A percentile compares a stretch with the other conserved stretches of the same genome.
Conservation (phyloP, 2,797 vertebrate species). For the Liparis tanakae region DNA sequence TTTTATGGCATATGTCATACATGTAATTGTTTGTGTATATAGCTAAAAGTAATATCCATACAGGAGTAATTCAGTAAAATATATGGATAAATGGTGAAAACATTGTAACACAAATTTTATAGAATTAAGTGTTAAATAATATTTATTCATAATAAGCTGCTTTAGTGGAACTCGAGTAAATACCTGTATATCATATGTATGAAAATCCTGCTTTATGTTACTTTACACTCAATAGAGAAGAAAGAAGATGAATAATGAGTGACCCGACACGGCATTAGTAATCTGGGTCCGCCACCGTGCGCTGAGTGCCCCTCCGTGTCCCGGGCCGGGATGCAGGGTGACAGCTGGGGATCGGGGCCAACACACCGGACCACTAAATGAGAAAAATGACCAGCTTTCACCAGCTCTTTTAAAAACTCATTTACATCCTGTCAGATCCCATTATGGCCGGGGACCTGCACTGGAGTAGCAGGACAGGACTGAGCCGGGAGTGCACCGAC, state of each 20-base stretch:
- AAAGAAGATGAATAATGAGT: constrained; percentile 4
- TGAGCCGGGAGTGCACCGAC: constrained; percentile 77
- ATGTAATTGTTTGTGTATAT: background rate
- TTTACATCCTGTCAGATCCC: constrained; percentile 98
- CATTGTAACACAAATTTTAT: background rate
- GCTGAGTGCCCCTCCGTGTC: constrained; percentile 71
- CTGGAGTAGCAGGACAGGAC: constrained; percentile 81
- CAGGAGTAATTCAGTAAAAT: background rate
- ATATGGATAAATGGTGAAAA: background rate
- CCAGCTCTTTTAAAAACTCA: constrained; percentile 93
- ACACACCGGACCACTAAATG: constrained; percentile 94
- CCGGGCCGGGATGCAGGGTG: constrained; percentile 77
- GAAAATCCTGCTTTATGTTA: background rate
- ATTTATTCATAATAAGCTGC: background rate
- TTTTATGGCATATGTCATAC: background rate
- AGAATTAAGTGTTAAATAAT: background rate
- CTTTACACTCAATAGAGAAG: background rate
- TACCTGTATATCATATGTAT: background rate
- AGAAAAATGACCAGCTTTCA: constrained; percentile 94
- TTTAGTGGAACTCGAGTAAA: background rate
- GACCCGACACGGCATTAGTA: constrained; percentile 72
- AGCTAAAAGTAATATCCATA: background rate
- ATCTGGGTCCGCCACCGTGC: constrained; percentile 84
- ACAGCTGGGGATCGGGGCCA: constrained; percentile 86
- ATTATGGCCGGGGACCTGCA: constrained; percentile 86